phyloP scores from a whole-genome alignment of 2,888 invertebrate species.

The Gonocerus acuteangulatus region DNA sequence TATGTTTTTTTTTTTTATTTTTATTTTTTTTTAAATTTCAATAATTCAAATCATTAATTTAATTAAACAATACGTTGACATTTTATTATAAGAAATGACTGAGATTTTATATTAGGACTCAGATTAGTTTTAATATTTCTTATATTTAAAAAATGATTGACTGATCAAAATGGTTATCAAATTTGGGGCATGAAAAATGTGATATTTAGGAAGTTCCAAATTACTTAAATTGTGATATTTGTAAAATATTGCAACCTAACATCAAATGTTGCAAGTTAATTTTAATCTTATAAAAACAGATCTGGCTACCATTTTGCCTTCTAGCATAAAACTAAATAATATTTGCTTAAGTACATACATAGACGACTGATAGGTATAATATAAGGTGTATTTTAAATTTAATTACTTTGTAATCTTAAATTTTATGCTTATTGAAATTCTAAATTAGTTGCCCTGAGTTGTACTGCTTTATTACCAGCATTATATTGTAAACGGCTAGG shows the following conservation, averaged over 20 bases:
- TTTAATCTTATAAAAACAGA: conserved; percentile 17
- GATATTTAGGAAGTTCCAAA: conserved; percentile 25
- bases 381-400: not conserved
- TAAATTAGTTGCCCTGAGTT: not conserved
- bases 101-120: not conserved
- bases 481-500: too few relatives aligned
- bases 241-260: conserved; percentile 27
- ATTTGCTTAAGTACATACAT: conserved; percentile 28
- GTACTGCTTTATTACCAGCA: too few relatives aligned
- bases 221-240: conserved; percentile 26
- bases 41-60: too few relatives aligned
- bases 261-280: conserved; percentile 21
- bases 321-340: conserved; percentile 30
- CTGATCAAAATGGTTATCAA: conserved; percentile 13
- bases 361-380: conserved; percentile 30
- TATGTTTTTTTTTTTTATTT: too few relatives aligned
- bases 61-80: too few relatives aligned
- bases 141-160: not conserved
- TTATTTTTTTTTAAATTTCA: too few relatives aligned
- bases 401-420: too few relatives aligned
- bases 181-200: conserved; percentile 17
- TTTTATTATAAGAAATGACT: not conserved
- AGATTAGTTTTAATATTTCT: not conserved
- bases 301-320: conserved; percentile 36
- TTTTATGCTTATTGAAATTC: not conserved